Evolutionary conservation across 2,888 invertebrate genomes (phyloP).

Genomic region (Phortica okadai): DNA sequence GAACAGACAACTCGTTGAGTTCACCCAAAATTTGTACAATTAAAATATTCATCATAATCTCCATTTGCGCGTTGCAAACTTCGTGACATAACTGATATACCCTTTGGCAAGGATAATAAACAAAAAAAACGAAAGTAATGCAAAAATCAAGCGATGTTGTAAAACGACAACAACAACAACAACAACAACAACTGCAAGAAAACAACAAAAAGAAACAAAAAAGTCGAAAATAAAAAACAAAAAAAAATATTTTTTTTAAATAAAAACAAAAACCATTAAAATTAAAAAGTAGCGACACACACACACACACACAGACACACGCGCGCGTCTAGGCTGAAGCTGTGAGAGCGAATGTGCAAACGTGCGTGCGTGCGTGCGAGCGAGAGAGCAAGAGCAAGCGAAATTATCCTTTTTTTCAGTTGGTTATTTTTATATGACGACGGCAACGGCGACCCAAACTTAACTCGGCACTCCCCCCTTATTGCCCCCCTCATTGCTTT

Average conservation of each 20-base stretch:
- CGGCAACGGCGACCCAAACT: neutral
- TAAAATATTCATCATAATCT: no score
- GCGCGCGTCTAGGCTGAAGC: neutral
- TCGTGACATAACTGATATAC: no score
- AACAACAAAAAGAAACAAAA: constrained; percentile 27
- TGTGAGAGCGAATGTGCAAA: neutral
- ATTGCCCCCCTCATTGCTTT: neutral
- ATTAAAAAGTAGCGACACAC: constrained; percentile 35
- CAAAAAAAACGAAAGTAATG: no score
- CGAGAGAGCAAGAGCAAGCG: constrained; percentile 34
- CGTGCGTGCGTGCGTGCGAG: constrained; percentile 27
- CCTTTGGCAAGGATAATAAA: no score
- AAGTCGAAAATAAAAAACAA: constrained; percentile 45
- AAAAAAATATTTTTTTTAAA: neutral
- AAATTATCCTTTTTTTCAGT: constrained; percentile 64
- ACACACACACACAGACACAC: constrained; percentile 37
- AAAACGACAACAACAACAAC: neutral
- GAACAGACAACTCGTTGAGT: no score
- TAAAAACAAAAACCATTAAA: constrained; percentile 30
- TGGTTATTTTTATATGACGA: constrained; percentile 55
- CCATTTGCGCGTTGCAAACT: no score
- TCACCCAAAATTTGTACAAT: no score
- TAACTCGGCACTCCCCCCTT: neutral
- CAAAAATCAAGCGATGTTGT: neutral
- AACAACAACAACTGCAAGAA: neutral